These are phyloP conservation scores for Ostrea denselamellosa DNA, from an alignment of 1,140 invertebrate genomes.

Conservation along the genomic window DNA sequence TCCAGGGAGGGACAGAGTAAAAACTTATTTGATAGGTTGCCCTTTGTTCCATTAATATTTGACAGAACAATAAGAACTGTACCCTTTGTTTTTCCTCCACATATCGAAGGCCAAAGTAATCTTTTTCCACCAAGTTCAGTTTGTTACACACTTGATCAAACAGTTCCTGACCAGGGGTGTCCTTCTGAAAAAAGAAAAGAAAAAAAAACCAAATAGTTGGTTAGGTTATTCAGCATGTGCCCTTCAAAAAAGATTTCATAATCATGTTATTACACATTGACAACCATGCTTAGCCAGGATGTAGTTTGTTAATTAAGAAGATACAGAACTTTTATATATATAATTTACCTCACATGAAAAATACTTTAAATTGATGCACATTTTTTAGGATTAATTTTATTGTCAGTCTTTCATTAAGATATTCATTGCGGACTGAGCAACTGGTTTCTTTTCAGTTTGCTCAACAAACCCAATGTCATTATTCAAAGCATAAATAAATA, in stretches of 20 bases:
- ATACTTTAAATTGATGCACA: neutral
- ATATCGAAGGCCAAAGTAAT: constrained; percentile 98
- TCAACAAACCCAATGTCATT: neutral
- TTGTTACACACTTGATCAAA: constrained; percentile 96
- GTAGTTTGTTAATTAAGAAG: neutral
- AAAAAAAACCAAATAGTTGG: too few relatives aligned
- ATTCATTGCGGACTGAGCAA: too few relatives aligned
- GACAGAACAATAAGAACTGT: constrained; percentile 43
- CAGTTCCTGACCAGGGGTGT: constrained; percentile 95
- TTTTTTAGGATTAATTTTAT: neutral
- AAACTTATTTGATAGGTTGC: too few relatives aligned
- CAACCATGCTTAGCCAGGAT: neutral
- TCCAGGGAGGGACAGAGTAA: too few relatives aligned
- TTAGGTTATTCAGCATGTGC: neutral
- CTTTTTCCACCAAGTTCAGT: constrained; percentile 95
- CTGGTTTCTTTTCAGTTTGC: neutral
- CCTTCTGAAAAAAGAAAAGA: constrained; percentile 84
- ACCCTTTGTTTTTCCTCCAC: constrained; percentile 96
- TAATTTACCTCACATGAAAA: neutral
- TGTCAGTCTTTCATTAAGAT: too few relatives aligned
- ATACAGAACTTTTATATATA: neutral
- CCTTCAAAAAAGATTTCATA: neutral
- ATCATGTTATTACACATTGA: neutral
- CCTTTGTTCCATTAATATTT: too few relatives aligned
- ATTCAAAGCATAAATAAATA: neutral